Conservation (phyloP, 2,797 vertebrate genomes). For the Sorex maritimensis region DNA sequence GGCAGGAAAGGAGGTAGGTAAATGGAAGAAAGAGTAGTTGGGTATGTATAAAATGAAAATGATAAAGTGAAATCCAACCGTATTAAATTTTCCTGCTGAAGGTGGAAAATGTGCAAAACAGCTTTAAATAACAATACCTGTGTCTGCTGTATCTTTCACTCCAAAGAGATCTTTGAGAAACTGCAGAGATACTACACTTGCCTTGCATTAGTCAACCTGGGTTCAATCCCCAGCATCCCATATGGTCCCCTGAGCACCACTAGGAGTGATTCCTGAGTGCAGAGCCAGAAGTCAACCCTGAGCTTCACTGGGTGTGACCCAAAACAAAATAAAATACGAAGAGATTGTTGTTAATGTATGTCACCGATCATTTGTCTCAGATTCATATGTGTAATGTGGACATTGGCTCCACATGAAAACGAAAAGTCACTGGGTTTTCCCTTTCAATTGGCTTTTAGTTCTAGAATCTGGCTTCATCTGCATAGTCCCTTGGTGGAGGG, state of each 20-base stretch:
- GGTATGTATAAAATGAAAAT: not conserved
- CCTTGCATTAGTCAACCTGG: no score
- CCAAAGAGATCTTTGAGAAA: not conserved
- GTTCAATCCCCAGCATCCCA: no score
- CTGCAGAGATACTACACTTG: no score
- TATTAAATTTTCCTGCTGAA: not conserved
- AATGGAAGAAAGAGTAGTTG: not conserved
- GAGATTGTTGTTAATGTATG: no score
- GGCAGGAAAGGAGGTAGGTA: not conserved
- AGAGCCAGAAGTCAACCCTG: no score
- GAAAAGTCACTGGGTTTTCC: not conserved
- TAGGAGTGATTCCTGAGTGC: no score
- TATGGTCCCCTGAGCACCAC: no score
- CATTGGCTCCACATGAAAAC: not conserved
- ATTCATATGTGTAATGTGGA: not conserved
- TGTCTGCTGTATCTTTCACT: not conserved
- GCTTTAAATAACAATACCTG: not conserved
- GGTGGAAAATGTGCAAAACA: not conserved
- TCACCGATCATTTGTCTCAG: not conserved
- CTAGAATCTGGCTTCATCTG: not conserved
- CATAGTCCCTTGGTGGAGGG: not conserved
- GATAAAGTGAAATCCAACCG: not conserved
- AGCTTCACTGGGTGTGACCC: no score
- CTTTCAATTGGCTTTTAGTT: not conserved
- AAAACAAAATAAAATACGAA: no score